Evolutionary conservation across 2,113 vertebrate species (phyloP).

Genomic region (Ophthalmolycus amberensis): DNA sequence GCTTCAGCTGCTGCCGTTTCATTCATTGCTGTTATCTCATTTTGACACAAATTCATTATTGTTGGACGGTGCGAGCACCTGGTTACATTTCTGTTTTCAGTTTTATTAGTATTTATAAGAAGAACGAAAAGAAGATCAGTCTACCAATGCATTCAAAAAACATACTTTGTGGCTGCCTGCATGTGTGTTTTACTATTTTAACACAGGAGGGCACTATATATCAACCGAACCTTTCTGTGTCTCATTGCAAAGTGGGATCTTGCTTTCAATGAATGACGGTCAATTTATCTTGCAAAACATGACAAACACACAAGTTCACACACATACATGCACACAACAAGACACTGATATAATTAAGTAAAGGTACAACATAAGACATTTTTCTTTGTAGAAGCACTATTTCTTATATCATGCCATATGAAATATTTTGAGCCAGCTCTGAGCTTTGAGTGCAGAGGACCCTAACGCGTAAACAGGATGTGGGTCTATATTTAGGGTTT

Average conservation of each 20-base stretch:
- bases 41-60: background rate
- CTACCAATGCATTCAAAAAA: background rate
- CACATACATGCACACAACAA: background rate
- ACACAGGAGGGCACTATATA: conserved; percentile 68
- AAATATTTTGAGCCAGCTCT: too few relatives aligned
- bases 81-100: background rate
- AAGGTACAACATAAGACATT: too few relatives aligned
- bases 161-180: background rate
- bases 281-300: background rate
- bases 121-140: background rate
- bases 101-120: background rate
- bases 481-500: too few relatives aligned
- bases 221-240: conserved; percentile 18
- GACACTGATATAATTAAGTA: too few relatives aligned
- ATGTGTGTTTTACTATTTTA: conserved; percentile 18
- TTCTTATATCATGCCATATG: too few relatives aligned
- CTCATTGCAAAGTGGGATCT: background rate
- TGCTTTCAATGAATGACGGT: background rate
- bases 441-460: too few relatives aligned
- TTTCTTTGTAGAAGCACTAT: too few relatives aligned
- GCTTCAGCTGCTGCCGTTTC: background rate
- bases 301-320: background rate
- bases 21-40: background rate
- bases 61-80: background rate
- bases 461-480: too few relatives aligned